Conservation (phyloP, 1,140 invertebrate genomes). For the Vanessa tameamea region DNA sequence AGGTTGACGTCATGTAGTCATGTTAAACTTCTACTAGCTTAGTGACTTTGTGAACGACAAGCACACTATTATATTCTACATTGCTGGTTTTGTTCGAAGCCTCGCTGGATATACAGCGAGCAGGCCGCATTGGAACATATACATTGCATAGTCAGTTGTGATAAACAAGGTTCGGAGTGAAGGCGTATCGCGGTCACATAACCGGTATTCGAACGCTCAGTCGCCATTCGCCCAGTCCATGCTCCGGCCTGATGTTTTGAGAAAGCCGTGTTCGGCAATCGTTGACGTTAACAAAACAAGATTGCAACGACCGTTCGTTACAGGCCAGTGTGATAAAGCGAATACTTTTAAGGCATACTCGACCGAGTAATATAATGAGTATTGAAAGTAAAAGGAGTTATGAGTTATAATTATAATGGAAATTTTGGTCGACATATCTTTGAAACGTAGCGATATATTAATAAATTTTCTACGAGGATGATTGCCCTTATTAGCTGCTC, state of each 20-base stretch:
- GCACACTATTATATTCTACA: conserved; percentile 35
- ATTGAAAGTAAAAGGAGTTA: conserved; percentile 41
- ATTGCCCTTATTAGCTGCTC: too few species aligned
- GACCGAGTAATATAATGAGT: conserved; percentile 35
- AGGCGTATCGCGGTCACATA: conserved; percentile 77
- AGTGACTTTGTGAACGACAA: conserved; percentile 17
- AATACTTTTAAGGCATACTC: conserved; percentile 46
- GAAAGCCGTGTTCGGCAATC: conserved; percentile 75
- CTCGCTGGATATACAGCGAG: not conserved
- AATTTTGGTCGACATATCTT: conserved; percentile 16
- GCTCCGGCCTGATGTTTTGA: conserved; percentile 66
- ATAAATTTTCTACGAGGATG: not conserved
- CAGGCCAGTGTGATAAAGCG: conserved; percentile 47
- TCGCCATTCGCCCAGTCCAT: conserved; percentile 66
- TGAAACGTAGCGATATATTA: not conserved
- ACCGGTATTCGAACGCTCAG: conserved; percentile 74
- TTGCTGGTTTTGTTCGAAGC: conserved; percentile 30
- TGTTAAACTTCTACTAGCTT: conserved; percentile 64
- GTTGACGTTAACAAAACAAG: conserved; percentile 71
- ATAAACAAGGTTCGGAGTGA: conserved; percentile 46
- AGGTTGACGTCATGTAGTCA: conserved; percentile 75
- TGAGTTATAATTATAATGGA: conserved; percentile 35
- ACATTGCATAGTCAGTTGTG: conserved; percentile 27
- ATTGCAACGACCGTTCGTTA: conserved; percentile 60
- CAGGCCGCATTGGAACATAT: conserved; percentile 33